Base-by-base conservation (phyloP, 2,797 vertebrate species). In the Enteromius anoplus region DNA sequence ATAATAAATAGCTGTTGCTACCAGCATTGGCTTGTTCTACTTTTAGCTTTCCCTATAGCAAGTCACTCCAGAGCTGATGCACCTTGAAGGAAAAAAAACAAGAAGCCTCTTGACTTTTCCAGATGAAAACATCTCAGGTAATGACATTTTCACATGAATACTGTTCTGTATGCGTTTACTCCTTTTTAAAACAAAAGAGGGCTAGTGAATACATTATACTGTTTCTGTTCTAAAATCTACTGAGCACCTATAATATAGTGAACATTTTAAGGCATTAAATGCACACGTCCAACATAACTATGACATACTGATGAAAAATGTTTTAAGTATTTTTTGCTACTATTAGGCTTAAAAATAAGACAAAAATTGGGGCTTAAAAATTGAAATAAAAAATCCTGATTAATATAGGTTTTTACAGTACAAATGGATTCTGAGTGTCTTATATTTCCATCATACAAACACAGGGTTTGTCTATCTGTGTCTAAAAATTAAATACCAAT, bases 401-500 rank as follows among this genome's bases (percentile, higher is more conserved):
- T 17, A 62, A 29, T 5, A 62, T 15, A 6, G 29, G 6, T 29
- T 29, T 53, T 17, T 32, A 6, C 21, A 58, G n/a, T 23, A 23
- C 55, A 58, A n/a, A 58, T 73, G 78, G 49, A 70, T 80, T 76
- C 49, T 17, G 65, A 65, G 79, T 68, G 53, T 80, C 71, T 82
- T 17, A n/a, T 47, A 78, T 85, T 78, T 83, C 68, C 53, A 81
- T 86, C 69, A 80, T 55, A 80, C 19, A 82, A 85, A 76, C 70
- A 78, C 65, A 26, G 23, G 66, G 51, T 77, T 84, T 77, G 49
- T 84, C 81, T 76, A 83, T 82, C 80, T 80, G 45, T 23, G 55
- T 75, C 60, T 86, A 45, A 75, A 75, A 40, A 32, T 32, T 62
- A 5, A 29, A 3, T 64, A 8, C 15, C 47, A 19, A 29, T 37